A percentile compares a stretch with the other conserved stretches of the same genome.
Evolutionary conservation across 2,888 invertebrate genomes (phyloP).

Genomic region (Disparrhopalites patrizii): DNA sequence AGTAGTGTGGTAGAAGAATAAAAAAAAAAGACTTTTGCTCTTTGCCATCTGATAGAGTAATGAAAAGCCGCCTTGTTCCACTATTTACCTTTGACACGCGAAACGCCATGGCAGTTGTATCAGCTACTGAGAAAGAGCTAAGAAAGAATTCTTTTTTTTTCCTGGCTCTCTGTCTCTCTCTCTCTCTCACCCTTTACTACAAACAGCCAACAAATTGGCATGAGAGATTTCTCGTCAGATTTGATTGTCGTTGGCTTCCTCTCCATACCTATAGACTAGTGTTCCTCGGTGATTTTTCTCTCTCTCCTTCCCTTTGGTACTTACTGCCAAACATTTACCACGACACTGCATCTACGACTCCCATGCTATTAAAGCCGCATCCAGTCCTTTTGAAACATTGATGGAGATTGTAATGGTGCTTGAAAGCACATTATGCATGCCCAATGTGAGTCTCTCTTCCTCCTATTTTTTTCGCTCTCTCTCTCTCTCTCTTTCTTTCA

Average conservation of each 20-base stretch:
- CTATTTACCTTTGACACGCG: constrained; percentile 40
- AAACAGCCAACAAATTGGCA: constrained; percentile 30
- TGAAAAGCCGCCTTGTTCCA: constrained; percentile 26
- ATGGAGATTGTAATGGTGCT: constrained; percentile 28
- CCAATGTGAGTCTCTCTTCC: constrained; percentile 12
- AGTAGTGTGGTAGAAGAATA: no score
- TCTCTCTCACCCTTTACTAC: constrained; percentile 21
- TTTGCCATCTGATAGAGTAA: constrained; percentile 31
- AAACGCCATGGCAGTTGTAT: constrained; percentile 11
- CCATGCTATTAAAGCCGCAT: no score
- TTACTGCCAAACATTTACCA: no score
- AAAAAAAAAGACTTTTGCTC: no score
- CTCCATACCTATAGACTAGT: no score
- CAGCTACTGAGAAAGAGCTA: no score
- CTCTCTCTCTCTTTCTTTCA: constrained; percentile 12
- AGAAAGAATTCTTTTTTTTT: no score
- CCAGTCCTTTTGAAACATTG: constrained; percentile 23
- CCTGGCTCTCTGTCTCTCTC: no score
- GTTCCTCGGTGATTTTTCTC: no score
- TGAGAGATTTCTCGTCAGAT: constrained; percentile 27
- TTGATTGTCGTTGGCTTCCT: constrained; percentile 12
- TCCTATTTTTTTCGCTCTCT: neutral
- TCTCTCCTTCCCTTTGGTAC: no score
- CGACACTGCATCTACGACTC: no score
- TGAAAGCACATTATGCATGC: constrained; percentile 20